These are phyloP conservation scores for Acrocera orbiculus DNA, from an alignment of 2,888 invertebrate species.

Conservation along the genomic window DNA sequence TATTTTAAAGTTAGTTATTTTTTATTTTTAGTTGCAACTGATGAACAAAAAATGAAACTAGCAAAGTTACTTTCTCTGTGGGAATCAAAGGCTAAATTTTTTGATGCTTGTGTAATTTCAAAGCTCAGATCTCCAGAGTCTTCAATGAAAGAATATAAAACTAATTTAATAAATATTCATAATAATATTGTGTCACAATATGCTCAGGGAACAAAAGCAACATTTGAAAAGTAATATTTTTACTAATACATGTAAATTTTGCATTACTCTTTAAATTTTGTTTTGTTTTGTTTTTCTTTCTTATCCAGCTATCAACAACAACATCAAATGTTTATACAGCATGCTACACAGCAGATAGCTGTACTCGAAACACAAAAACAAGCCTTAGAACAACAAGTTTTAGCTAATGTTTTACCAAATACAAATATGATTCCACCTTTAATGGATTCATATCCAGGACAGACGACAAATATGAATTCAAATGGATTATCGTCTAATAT, in stretches of 20 bases:
- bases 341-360: conserved; percentile 77
- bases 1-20: not conserved
- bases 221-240: conserved; percentile 47
- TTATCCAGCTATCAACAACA: conserved; percentile 64
- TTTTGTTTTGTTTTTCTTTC: not conserved
- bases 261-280: not conserved
- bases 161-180: conserved; percentile 64
- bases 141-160: conserved; percentile 81
- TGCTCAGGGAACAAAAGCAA: conserved; percentile 60
- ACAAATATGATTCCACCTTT: conserved; percentile 17
- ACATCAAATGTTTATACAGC: conserved; percentile 86
- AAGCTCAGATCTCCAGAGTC: conserved; percentile 73
- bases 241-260: not conserved
- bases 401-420: conserved; percentile 18
- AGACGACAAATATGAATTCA: conserved; percentile 9
- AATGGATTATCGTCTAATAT: not conserved
- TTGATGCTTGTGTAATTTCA: conserved; percentile 62
- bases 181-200: conserved; percentile 59
- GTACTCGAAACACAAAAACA: conserved; percentile 65
- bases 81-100: conserved; percentile 90
- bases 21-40: conserved; percentile 46
- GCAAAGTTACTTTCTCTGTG: conserved; percentile 86
- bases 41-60: conserved; percentile 78
- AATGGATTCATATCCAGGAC: conserved; percentile 17
- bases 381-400: conserved; percentile 32